These are phyloP conservation scores for Micrasema minimum DNA, from an alignment of 1,140 invertebrate genomes.

Conservation along the genomic window DNA sequence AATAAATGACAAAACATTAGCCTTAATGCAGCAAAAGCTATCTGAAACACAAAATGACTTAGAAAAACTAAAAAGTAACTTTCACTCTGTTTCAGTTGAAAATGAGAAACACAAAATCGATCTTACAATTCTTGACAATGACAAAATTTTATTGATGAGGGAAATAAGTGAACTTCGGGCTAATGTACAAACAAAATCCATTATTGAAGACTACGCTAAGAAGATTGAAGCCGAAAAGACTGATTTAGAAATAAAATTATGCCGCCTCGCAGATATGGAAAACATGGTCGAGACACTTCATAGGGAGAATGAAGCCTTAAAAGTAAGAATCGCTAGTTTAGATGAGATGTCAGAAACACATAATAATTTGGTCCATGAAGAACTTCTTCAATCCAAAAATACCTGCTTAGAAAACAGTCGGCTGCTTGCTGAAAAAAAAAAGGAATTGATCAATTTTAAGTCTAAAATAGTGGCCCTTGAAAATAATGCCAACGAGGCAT, in stretches of 20 bases:
- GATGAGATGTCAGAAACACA: slow-evolving; percentile 16
- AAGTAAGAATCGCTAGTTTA: slow-evolving; percentile 43
- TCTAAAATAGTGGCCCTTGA: slow-evolving; percentile 18
- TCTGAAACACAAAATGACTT: slow-evolving; percentile 58
- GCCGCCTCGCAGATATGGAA: slow-evolving; percentile 20
- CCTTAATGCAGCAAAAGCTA: slow-evolving; percentile 58
- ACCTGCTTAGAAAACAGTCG: not conserved
- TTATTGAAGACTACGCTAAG: slow-evolving; percentile 48
- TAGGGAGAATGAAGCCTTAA: slow-evolving; percentile 31
- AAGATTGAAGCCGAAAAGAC: slow-evolving; percentile 43
- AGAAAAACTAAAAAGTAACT: slow-evolving; percentile 60
- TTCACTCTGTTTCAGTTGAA: slow-evolving; percentile 58
- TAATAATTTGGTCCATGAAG: not conserved
- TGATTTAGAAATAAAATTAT: slow-evolving; percentile 37
- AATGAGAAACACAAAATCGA: slow-evolving; percentile 63
- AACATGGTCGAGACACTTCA: slow-evolving; percentile 18
- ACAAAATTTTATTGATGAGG: slow-evolving; percentile 62
- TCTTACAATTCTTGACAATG: slow-evolving; percentile 63
- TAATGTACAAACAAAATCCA: slow-evolving; percentile 47
- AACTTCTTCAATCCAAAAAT: slow-evolving; percentile 7
- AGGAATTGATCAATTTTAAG: not conserved
- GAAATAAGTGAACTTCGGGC: slow-evolving; percentile 60
- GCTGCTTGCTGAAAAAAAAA: slow-evolving; percentile 1
- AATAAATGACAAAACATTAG: slow-evolving; percentile 51
- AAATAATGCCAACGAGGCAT: not conserved